Evolutionary conservation across 2,888 invertebrate genomes (phyloP).

Genomic region (Polyploca ridens): DNA sequence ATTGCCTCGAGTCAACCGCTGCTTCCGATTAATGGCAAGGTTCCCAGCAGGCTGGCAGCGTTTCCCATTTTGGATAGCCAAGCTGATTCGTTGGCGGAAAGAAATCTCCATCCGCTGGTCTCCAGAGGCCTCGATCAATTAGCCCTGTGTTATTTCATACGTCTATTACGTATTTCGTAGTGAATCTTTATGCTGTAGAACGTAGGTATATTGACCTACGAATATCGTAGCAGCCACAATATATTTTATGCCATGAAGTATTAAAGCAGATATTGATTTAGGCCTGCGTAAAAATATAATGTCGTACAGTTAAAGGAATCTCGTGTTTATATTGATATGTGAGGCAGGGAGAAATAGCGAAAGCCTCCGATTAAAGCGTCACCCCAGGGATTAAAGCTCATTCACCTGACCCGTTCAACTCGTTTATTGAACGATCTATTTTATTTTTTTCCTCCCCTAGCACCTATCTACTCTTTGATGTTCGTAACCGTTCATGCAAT

Average conservation of each 20-base stretch:
- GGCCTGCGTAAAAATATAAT: not conserved
- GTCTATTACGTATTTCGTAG: too few species aligned
- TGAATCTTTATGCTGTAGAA: too few species aligned
- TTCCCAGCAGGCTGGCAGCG: too few species aligned
- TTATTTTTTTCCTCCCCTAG: conserved; percentile 45
- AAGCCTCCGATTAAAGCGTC: conserved; percentile 39
- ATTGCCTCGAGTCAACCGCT: too few species aligned
- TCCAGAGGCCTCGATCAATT: too few species aligned
- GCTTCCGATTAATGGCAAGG: too few species aligned
- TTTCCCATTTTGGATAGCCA: too few species aligned
- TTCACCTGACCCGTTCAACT: conserved; percentile 45
- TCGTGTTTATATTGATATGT: conserved; percentile 22
- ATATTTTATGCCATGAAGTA: not conserved
- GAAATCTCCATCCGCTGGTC: too few species aligned
- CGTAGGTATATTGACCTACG: too few species aligned
- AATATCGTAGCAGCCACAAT: not conserved
- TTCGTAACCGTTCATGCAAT: conserved; percentile 49
- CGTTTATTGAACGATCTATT: conserved; percentile 47
- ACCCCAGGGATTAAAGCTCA: conserved; percentile 40
- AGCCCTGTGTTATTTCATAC: too few species aligned
- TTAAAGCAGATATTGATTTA: not conserved
- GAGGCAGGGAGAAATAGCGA: conserved; percentile 31
- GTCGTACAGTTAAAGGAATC: not conserved
- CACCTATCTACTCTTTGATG: conserved; percentile 51
- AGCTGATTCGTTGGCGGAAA: too few species aligned